These are phyloP conservation scores for Podarcis cretensis DNA, from an alignment of 2,113 vertebrate species.

Conservation along the genomic window DNA sequence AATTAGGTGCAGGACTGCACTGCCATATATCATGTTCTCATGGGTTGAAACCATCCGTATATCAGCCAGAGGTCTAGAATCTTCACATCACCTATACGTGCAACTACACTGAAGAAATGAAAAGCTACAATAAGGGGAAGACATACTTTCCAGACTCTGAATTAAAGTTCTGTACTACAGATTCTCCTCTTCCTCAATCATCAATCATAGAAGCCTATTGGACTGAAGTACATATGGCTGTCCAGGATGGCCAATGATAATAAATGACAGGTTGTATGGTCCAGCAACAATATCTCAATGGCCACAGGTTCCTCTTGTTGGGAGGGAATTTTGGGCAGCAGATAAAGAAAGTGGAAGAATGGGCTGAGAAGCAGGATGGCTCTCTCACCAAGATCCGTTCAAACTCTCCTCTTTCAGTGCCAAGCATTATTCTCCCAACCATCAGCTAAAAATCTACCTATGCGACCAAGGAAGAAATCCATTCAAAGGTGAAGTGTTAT, in stretches of 20 bases:
- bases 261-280: not conserved
- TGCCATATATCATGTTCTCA: not conserved
- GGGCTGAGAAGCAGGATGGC: not conserved
- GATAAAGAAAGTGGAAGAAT: not conserved
- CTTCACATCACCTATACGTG: not conserved
- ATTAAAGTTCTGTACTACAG: not conserved
- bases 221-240: not conserved
- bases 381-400: not conserved
- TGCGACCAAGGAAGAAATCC: not conserved
- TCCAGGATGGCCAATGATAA: not conserved
- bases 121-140: not conserved
- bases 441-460: not conserved
- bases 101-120: not conserved
- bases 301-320: not conserved
- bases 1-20: not conserved
- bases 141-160: not conserved
- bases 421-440: not conserved
- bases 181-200: not conserved
- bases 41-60: not conserved
- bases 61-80: not conserved
- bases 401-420: not conserved
- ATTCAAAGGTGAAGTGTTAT: not conserved
- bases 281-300: not conserved
- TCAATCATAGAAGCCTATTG: not conserved
- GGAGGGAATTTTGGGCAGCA: not conserved